Evolutionary conservation across 1,140 invertebrate species (phyloP), one percentile per base, ranked within the genome.

Genomic region (Cepaea nemoralis): DNA sequence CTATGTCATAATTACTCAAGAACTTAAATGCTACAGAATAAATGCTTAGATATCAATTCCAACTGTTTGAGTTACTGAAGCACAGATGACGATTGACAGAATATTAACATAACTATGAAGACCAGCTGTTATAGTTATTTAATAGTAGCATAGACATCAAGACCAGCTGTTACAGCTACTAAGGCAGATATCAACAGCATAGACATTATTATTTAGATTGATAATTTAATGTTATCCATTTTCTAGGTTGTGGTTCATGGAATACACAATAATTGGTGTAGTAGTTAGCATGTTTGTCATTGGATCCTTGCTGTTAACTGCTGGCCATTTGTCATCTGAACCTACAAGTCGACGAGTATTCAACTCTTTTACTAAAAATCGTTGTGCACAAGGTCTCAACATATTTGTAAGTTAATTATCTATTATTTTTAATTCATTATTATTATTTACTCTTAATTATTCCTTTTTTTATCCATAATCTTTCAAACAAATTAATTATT

Each of bases 381-480:
- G 83, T 14, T 89, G 88, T 81, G 89, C 84, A 14, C 81, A 87
- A 59, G 88, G 86, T 76, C 80, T 89, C 42, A 90, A 90, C 77
- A 87, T 89, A 37, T 86, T 88, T 73, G 89, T 90, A 83, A 87
- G 87, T 89, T 40, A n/a, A n/a, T n/a, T n/a, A n/a, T n/a, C n/a
- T n/a, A n/a, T n/a, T n/a, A n/a, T n/a, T n/a, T n/a, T n/a, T n/a
- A n/a, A n/a, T n/a, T n/a, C n/a, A n/a, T n/a, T n/a, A n/a, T n/a
- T n/a, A n/a, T n/a, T n/a, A n/a, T n/a, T n/a, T n/a, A n/a, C n/a
- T n/a, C n/a, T 27, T 67, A 10, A n/a, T n/a, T 67, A 35, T 12
- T 33, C 27, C 27, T 67, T 67, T 67, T 33, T 67, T 67, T 67
- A 14, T 33, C 27, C 27, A 14, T 67, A 27, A 67, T 12, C 33